Base-by-base conservation (phyloP, 2,888 invertebrate species). In the Graphium colonna region DNA sequence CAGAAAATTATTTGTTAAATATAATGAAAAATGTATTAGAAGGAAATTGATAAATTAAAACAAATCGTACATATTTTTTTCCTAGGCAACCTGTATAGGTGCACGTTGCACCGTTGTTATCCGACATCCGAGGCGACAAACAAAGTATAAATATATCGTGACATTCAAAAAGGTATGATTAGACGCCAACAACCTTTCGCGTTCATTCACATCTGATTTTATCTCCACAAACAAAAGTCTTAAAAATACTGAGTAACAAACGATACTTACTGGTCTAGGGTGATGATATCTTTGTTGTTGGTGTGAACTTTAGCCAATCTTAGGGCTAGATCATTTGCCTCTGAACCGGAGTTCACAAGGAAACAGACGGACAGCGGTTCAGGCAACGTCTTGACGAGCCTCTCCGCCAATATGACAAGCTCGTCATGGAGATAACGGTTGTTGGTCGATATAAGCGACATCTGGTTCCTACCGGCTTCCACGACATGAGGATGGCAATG, bases 331-430 rank as follows among this genome's bases (percentile, higher is more conserved):
- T 99, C 99, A 80, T 99, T 99, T 7, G 99, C 99, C 87, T 99
- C 99, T 4, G 98, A 99, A 8, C 99, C 99, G 0, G 99, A 99
- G 86, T 99, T 99, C 51, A 98, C 98, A 77, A 99, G 95, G 89
- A 95, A 99, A 72, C 98, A 98, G 3, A 98, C 96, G 13, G 96
- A 95, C 33, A 99, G 89, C 26, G 92, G 91, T 52, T 94, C 93
- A 0, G 99, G 99, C 83, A 99, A 91, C 2, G 96, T 94, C 52
- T 92, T 92, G 12, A 95, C 92, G 61, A 99, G 87, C 60, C 94
- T 93, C 71, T 96, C 92, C 3, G 98, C 98, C 67, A 97, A 96
- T 53, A 97, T 91, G 7, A 98, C 97, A 59, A 99, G 90, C 77
- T 98, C 97, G 78, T 99, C 98, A 78, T 99, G 98, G 9, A 99